Base-by-base conservation (phyloP, 35 echinoderm and acorn worm species). In the Lytechinus variegatus region DNA sequence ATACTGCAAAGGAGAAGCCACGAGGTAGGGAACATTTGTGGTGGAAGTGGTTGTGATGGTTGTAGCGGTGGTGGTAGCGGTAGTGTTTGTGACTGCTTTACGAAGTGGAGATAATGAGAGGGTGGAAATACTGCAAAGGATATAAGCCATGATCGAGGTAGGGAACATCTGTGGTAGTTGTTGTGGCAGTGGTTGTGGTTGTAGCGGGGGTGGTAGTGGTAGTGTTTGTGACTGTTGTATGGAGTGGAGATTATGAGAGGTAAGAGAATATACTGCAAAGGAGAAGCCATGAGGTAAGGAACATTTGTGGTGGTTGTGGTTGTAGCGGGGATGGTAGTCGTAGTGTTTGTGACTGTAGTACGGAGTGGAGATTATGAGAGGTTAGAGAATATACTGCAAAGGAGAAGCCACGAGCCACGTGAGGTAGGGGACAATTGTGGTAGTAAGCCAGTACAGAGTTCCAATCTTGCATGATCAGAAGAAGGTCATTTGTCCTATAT, bases 201-300 rank as follows among this genome's bases (percentile, higher is more conserved):
- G 33, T 44, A 44, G 33, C 33, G 33, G 0, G 0, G 33, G 33
- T 44, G 33, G 33, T 44, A 44, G 33, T 44, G 33, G 33, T 2
- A 58, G 56, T 58, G 56, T 9, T 58, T 56, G 55, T 54, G 52
- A 66, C 11, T 44, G 98, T 97, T 0, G 97, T 97, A 0, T 29
- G 96, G 24, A 96, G 97, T 56, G 98, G 98, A 7, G 95, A 98
- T 13, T 97, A 95, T 60, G 91, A 95, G 11, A 95, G 96, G 56
- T 97, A 98, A n/a, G n/a, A n/a, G 89, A 97, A 99, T 28, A 96
- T 99, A 52, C 92, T 99, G 1, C 96, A 98, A 56, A 90, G 98
- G 52, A 56, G 95, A 51, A 98, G 94, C 94, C 97, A 97, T 94
- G 98, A 99, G n/a, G n/a, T 99, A 92, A 1, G 33, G 33, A 44